Evolutionary conservation across 92 coral and sea anemone genomes (phyloP).

Genomic region (Paramuricea clavata): DNA sequence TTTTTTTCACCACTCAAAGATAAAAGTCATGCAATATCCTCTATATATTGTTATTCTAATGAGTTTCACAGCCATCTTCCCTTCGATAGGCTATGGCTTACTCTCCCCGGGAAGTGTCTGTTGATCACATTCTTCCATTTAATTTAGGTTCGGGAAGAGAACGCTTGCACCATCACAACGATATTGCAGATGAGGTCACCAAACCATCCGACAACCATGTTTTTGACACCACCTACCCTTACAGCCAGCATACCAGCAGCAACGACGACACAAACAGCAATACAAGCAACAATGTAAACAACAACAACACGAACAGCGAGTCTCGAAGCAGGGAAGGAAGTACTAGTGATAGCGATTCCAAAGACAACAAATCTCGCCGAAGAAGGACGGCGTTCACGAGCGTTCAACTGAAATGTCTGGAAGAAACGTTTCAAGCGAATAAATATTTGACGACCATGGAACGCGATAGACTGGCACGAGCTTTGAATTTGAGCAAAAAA

Average conservation of each 20-base stretch:
- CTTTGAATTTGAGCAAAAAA: constrained; percentile 45
- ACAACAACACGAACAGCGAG: constrained; percentile 20
- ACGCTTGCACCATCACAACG: constrained; percentile 10
- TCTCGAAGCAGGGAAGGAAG: constrained; percentile 3
- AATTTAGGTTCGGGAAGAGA: constrained; percentile 22
- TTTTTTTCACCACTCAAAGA: too few relatives aligned
- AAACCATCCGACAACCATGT: not conserved
- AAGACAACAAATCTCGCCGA: constrained; percentile 40
- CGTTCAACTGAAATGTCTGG: constrained; percentile 44
- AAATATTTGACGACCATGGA: constrained; percentile 45
- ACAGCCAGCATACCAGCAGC: not conserved
- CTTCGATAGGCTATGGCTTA: too few relatives aligned
- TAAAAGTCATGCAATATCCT: too few relatives aligned
- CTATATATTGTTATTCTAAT: too few relatives aligned
- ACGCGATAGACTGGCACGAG: constrained; percentile 45
- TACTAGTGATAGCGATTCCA: not conserved
- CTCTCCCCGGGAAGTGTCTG: too few relatives aligned
- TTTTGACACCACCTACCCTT: not conserved
- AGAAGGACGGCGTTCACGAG: constrained; percentile 45
- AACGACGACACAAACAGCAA: not conserved
- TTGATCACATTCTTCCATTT: not conserved
- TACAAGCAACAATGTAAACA: not conserved
- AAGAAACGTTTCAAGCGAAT: constrained; percentile 48
- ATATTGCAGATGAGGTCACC: not conserved
- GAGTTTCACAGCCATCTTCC: too few relatives aligned